Evolutionary conservation across 2,888 invertebrate species (phyloP).

Genomic region (Cephus spinipes): DNA sequence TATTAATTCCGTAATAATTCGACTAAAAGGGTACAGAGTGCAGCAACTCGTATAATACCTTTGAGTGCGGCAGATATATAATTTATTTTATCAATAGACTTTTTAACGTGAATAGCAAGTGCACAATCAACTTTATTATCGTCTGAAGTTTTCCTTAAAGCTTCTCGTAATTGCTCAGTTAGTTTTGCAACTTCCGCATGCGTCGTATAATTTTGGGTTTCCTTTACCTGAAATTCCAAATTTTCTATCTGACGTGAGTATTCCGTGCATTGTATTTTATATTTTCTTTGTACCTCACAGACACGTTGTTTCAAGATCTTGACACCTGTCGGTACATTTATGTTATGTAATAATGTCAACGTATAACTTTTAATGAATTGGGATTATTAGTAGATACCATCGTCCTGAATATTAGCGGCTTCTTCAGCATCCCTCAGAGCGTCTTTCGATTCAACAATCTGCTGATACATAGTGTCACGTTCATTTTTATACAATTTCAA

Average conservation of each 20-base stretch:
- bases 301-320: neutral
- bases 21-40: neutral
- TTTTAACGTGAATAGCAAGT: slow-evolving; percentile 35
- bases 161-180: slow-evolving; percentile 22
- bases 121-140: slow-evolving; percentile 39
- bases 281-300: slow-evolving; percentile 7
- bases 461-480: slow-evolving; percentile 30
- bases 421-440: slow-evolving; percentile 29
- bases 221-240: slow-evolving; percentile 24
- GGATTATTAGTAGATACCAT: neutral
- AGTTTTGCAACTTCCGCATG: slow-evolving; percentile 16
- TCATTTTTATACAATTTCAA: slow-evolving; percentile 39
- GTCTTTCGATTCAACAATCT: slow-evolving; percentile 29
- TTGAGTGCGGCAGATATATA: slow-evolving; percentile 36
- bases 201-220: slow-evolving; percentile 22
- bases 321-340: neutral
- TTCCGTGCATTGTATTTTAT: slow-evolving; percentile 22
- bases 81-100: slow-evolving; percentile 37
- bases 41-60: slow-evolving; percentile 31
- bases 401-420: slow-evolving; percentile 34
- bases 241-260: slow-evolving; percentile 20
- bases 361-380: neutral
- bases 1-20: neutral
- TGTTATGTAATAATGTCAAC: neutral
- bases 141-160: slow-evolving; percentile 12